These are phyloP conservation scores for Pocillopora verrucosa DNA, from an alignment of 64 coral and sea anemone species.

Conservation along the genomic window DNA sequence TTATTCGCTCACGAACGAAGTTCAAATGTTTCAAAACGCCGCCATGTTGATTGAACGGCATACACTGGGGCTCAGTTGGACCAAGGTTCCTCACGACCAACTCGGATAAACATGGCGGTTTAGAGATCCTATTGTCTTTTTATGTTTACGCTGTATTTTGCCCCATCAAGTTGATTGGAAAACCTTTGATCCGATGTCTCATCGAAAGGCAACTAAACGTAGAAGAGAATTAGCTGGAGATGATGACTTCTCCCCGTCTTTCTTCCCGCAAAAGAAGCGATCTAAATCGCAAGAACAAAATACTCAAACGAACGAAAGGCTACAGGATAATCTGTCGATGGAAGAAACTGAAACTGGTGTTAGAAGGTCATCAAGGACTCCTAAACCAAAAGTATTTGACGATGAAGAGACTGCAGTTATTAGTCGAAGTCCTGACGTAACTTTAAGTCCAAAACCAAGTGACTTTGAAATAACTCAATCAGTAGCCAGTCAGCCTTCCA, in stretches of 20 bases:
- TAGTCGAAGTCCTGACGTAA: background rate
- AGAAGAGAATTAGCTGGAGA: constrained; percentile 33
- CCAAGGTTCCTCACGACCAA: constrained; percentile 15
- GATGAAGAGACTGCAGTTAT: constrained; percentile 44
- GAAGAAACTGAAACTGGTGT: background rate
- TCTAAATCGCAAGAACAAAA: background rate
- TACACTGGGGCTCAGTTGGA: constrained; percentile 35
- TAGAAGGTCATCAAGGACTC: constrained; percentile 61
- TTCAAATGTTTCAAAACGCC: background rate
- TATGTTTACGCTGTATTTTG: constrained; percentile 8
- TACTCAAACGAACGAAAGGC: background rate
- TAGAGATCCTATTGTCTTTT: background rate
- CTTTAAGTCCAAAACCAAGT: constrained; percentile 7
- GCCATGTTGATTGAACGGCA: constrained; percentile 17
- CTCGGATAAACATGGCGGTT: constrained; percentile 51
- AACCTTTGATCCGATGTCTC: constrained; percentile 47
- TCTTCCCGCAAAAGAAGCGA: constrained; percentile 3
- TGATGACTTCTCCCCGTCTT: constrained; percentile 1
- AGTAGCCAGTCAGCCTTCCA: background rate
- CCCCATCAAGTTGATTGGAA: background rate
- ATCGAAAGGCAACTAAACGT: constrained; percentile 60
- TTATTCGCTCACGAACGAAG: no score
- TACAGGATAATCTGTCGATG: background rate
- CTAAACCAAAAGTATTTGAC: constrained; percentile 62
- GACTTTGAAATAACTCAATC: background rate